Evolutionary conservation across 92 coral and sea anemone genomes (phyloP), one percentile per base, ranked within the genome.

Genomic region (Siderastrea radians): DNA sequence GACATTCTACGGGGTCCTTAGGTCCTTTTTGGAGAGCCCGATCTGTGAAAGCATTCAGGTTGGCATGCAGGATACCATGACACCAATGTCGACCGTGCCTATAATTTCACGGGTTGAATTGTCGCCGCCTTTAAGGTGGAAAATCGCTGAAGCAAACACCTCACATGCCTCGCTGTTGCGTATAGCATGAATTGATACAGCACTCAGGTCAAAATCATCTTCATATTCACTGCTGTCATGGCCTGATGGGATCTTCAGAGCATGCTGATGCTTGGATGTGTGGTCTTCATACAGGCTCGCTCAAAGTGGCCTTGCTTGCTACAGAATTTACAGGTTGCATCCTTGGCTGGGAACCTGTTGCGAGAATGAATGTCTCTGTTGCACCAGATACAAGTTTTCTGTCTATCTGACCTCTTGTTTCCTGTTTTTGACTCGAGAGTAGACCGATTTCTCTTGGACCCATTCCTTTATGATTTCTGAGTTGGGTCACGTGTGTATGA

Each of bases 401-500:
- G 73, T 60, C 54, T 55, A 13, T 43, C 71, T 72, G 88, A 16
- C 82, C 11, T 78, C 68, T 86, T 72, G 75, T 69, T 86, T 55
- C 8, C 70, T 68, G 54, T 12, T 3, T 89, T 46, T 72, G 81
- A 61, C 72, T n/a, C n/a, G n/a, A n/a, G n/a, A n/a, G n/a, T n/a
- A n/a, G n/a, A n/a, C n/a, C n/a, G n/a, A n/a, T n/a, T n/a, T n/a
- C n/a, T n/a, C n/a, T n/a, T n/a, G n/a, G n/a, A n/a, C n/a, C 88
- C 90, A 88, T 88, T 88, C 70, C 92, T 88, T 84, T 88, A 90
- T 48, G 90, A 91, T 74, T 88, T 87, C 75, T 77, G 71, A 19
- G 89, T 82, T 82, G 94, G 91, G 87, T 83, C 94, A 53, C 72
- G 84, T 80, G 92, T 68, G 58, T 78, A 78, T 59, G 92, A 88